Base-by-base conservation (phyloP, 2,888 invertebrate genomes). In the Parnassius orleans region DNA sequence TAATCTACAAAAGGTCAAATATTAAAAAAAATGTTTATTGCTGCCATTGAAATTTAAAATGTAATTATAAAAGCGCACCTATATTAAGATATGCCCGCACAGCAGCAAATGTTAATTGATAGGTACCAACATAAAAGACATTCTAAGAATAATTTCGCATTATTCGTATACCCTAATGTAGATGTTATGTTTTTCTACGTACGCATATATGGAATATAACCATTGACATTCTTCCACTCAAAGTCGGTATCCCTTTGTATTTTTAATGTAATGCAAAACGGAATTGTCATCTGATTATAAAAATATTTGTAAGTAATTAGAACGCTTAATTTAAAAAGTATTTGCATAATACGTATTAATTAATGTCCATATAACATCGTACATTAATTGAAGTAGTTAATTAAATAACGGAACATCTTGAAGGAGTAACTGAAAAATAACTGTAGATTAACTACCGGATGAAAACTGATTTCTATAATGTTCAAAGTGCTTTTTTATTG, bases 291-390 rank as follows among this genome's bases (percentile, higher is more conserved):
- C 11, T 14, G 24, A 14, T 42, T 44, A n/a, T 50, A 67, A 70
- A 75, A 72, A 3, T 57, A 72, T 79, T 71, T 78, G 42, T 76
- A 80, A 65, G 61, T 44, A 55, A 66, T 65, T 61, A 53, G 58
- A 19, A 66, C 64, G 60, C 53, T 56, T 51, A 61, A 61, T 52
- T 56, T 33, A 56, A 61, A 48, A n/a, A 1, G 14, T 50, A 54
- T 60, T 53, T 41, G 53, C 47, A 60, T 73, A 74, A 78, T 77
- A 71, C 15, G 1, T 47, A 47, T 7, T 12, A 14, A 15, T 15
- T 14, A 48, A 11, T 14, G n/a, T 9, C 12, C 7, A 15, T 48
- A 14, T 9, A 48, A 15, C 15, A 48, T 1, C 11, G 43, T 43
- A 43, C 43, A 11, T 43, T 43, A 43, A 43, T 43, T 43, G 74